A percentile compares a stretch with the other conserved stretches of the same genome.
phyloP scores from a whole-genome alignment of 2,113 vertebrate species.

The Amphilophus citrinellus region DNA sequence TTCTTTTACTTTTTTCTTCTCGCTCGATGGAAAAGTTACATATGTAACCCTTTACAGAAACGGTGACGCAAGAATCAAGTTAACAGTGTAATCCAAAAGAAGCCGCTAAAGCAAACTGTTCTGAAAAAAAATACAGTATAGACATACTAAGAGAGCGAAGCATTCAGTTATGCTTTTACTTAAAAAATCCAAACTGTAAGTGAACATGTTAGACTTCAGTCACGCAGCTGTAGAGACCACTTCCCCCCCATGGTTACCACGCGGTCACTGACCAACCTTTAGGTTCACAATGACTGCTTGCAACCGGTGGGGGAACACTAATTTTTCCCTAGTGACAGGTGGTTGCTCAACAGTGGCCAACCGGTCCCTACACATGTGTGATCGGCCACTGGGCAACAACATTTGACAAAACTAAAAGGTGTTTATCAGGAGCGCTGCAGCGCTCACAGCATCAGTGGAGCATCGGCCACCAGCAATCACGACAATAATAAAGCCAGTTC shows the following conservation, averaged over 20 bases:
- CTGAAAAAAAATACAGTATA: neutral
- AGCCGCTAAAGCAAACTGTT: neutral
- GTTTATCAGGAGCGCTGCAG: neutral
- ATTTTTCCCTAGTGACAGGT: neutral
- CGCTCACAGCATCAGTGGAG: neutral
- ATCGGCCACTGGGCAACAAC: neutral
- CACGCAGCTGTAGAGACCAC: too few relatives aligned
- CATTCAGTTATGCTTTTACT: neutral
- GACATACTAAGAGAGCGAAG: neutral
- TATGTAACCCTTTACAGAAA: conserved; percentile 10
- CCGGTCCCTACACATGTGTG: neutral
- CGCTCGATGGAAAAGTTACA: neutral
- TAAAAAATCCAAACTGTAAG: neutral
- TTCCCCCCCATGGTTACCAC: neutral
- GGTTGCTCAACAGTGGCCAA: neutral
- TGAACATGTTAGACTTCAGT: neutral
- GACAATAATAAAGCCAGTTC: neutral
- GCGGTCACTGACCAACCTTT: neutral
- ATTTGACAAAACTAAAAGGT: neutral
- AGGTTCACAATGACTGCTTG: neutral
- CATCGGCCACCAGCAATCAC: neutral
- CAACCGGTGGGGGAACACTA: neutral
- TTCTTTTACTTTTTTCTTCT: neutral
- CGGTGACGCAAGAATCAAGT: neutral
- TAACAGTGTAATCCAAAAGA: neutral